These are phyloP conservation scores for Cyprinodon tularosa DNA, from an alignment of 2,113 vertebrate species.

Conservation along the genomic window DNA sequence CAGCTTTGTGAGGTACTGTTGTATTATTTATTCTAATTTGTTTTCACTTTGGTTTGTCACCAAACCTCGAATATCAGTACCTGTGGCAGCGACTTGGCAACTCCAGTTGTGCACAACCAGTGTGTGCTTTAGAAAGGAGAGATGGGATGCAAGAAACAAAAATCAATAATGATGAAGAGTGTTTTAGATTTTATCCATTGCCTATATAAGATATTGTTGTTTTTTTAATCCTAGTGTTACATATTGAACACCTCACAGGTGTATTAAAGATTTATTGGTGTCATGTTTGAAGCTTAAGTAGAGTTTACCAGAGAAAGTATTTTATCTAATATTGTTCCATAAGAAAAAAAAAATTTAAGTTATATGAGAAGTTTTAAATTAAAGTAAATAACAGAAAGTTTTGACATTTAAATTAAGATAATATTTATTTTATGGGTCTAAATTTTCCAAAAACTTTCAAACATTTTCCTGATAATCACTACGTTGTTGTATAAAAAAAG, in stretches of 20 bases:
- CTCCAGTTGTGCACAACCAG: slow-evolving; percentile 69
- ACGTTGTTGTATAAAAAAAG: neutral
- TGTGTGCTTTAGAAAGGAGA: slow-evolving; percentile 19
- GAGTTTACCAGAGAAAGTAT: slow-evolving; percentile 64
- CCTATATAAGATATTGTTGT: slow-evolving; percentile 15
- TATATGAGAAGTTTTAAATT: slow-evolving; percentile 16
- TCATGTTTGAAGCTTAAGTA: slow-evolving; percentile 31
- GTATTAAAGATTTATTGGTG: slow-evolving; percentile 29
- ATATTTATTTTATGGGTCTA: neutral
- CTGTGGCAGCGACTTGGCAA: slow-evolving; percentile 73
- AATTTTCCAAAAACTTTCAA: slow-evolving; percentile 14
- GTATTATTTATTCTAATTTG: slow-evolving; percentile 55
- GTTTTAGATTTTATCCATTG: slow-evolving; percentile 41
- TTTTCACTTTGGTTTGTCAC: slow-evolving; percentile 54
- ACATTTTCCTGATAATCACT: slow-evolving; percentile 2
- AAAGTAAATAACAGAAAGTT: neutral
- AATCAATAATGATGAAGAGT: slow-evolving; percentile 20
- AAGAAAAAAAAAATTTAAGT: slow-evolving; percentile 32
- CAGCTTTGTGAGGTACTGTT: slow-evolving; percentile 74
- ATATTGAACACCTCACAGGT: slow-evolving; percentile 33
- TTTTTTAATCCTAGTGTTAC: slow-evolving; percentile 24
- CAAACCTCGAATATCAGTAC: slow-evolving; percentile 66
- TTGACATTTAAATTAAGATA: neutral
- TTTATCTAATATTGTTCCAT: slow-evolving; percentile 39
- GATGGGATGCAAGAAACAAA: slow-evolving; percentile 44